These are phyloP conservation scores for Actinopyga echinites DNA, from an alignment of 53 echinoderm and acorn worm species.

Conservation along the genomic window DNA sequence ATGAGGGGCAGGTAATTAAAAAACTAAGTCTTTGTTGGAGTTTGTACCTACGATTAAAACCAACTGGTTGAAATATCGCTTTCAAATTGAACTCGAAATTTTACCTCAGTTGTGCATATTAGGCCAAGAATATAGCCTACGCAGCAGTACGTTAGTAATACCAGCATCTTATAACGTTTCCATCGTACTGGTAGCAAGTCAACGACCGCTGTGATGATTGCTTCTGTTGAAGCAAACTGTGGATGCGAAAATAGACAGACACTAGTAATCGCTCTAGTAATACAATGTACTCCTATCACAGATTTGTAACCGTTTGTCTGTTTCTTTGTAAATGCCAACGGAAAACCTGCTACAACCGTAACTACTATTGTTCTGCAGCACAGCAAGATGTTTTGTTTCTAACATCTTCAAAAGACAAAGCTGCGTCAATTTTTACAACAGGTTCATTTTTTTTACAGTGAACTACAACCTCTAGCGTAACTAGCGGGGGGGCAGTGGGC, in stretches of 20 bases:
- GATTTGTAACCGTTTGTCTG: not conserved
- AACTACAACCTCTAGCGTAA: too few relatives aligned
- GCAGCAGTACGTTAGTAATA: not conserved
- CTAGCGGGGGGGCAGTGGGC: too few relatives aligned
- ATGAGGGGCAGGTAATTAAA: too few relatives aligned
- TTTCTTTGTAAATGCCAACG: not conserved
- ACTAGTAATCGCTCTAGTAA: not conserved
- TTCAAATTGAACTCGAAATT: not conserved
- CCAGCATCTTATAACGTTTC: not conserved
- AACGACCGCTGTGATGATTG: conserved; percentile 1
- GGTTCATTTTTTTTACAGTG: too few relatives aligned
- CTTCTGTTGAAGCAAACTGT: conserved; percentile 5
- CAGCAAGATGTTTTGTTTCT: too few relatives aligned
- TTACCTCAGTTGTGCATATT: conserved; percentile 33
- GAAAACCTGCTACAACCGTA: too few relatives aligned
- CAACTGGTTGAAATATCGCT: not conserved
- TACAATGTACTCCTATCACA: not conserved
- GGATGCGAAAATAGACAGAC: too few relatives aligned
- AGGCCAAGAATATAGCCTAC: not conserved
- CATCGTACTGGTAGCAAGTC: conserved; percentile 5
- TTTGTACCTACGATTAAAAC: too few relatives aligned
- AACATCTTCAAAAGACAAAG: too few relatives aligned
- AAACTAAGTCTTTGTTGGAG: too few relatives aligned
- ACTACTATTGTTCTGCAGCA: too few relatives aligned
- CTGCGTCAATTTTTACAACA: too few relatives aligned